Percentiles rank a stretch among this genome's conserved stretches.
phyloP scores from a whole-genome alignment of 1,140 invertebrate species.

The Lepidurus apus region DNA sequence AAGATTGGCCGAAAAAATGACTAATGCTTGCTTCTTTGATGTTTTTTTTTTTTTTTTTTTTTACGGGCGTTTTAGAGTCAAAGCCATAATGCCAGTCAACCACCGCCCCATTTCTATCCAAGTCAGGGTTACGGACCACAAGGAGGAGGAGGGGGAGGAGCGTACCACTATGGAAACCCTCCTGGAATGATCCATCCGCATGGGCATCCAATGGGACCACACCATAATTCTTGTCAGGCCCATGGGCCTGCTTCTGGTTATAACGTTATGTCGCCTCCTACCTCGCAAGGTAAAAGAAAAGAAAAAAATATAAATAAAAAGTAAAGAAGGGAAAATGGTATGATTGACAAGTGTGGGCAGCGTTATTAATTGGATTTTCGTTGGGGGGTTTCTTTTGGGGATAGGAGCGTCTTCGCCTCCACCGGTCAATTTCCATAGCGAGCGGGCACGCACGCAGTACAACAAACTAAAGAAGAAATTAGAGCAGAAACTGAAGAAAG shows the following conservation, averaged over 20 bases:
- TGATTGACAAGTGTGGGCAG: neutral
- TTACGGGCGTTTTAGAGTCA: neutral
- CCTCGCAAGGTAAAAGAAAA: neutral
- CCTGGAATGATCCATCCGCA: neutral
- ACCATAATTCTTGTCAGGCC: neutral
- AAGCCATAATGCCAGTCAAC: constrained; percentile 19
- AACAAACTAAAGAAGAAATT: constrained; percentile 67
- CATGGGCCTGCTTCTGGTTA: constrained; percentile 10
- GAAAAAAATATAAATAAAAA: neutral
- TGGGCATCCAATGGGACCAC: neutral
- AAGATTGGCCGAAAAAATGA: too few relatives aligned
- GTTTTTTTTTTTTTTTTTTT: neutral
- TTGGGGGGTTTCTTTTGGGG: neutral
- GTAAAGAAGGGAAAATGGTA: neutral
- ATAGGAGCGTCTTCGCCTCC: constrained; percentile 47
- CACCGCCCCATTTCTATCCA: neutral
- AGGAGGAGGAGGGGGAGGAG: constrained; percentile 9
- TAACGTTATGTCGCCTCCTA: neutral
- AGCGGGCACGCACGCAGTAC: constrained; percentile 66
- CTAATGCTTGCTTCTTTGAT: neutral
- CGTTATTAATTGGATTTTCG: neutral
- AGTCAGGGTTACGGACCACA: neutral
- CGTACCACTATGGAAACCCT: neutral
- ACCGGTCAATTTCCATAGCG: constrained; percentile 57
- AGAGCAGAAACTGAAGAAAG: constrained; percentile 54